Evolutionary conservation across 2,888 invertebrate species (phyloP).

Genomic region (Platycnemis pennipes): DNA sequence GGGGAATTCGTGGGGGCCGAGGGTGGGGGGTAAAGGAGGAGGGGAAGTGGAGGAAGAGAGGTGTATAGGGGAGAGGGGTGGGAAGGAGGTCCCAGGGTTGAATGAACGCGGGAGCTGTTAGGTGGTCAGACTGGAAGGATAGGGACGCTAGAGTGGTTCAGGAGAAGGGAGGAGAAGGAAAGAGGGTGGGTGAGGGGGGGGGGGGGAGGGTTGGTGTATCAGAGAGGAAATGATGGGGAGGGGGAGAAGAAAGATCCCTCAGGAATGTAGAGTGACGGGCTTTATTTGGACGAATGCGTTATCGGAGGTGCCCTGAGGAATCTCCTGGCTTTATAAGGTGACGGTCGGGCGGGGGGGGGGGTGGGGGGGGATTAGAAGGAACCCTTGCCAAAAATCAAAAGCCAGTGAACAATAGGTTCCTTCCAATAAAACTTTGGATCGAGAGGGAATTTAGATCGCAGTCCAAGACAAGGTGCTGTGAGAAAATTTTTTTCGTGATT

Average conservation of each 20-base stretch:
- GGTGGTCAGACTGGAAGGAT: conserved; percentile 12
- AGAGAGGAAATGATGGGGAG: too few species aligned
- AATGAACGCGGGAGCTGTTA: not conserved
- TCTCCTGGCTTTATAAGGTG: too few species aligned
- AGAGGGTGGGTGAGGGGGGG: not conserved
- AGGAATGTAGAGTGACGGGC: not conserved
- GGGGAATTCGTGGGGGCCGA: not conserved
- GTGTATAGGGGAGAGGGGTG: too few species aligned
- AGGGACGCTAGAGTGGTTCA: not conserved
- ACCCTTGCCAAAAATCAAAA: not conserved
- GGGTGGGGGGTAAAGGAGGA: not conserved
- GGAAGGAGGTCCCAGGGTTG: not conserved
- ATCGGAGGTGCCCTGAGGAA: not conserved
- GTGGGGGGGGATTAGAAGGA: not conserved
- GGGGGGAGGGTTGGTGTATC: not conserved
- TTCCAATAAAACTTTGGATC: too few species aligned
- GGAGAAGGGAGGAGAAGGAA: not conserved
- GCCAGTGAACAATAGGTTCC: not conserved
- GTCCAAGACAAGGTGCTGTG: too few species aligned
- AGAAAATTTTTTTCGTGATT: too few species aligned
- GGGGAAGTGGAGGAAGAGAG: not conserved
- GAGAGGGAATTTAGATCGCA: too few species aligned
- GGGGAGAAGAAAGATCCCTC: not conserved
- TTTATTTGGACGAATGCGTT: not conserved
- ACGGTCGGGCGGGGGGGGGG: too few species aligned